phyloP scores from a whole-genome alignment of 1,140 invertebrate species.

The Schlechtendalia chinensis region DNA sequence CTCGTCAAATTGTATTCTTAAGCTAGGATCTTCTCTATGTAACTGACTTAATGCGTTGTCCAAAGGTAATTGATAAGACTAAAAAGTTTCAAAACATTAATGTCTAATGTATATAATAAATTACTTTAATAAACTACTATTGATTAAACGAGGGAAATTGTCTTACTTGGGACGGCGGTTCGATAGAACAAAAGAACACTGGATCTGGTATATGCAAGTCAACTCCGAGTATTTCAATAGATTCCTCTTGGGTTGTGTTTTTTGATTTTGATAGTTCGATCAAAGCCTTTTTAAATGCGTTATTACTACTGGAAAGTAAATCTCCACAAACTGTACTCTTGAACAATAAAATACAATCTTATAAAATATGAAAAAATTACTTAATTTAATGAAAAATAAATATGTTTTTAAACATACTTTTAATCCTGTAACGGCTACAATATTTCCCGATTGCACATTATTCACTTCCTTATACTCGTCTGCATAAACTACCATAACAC shows the following conservation, averaged over 20 bases:
- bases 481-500: slow-evolving; percentile 76
- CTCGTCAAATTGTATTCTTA: slow-evolving; percentile 71
- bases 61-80: slow-evolving; percentile 69
- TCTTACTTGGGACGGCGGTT: slow-evolving; percentile 74
- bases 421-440: slow-evolving; percentile 83
- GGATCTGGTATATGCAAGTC: slow-evolving; percentile 80
- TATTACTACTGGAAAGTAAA: slow-evolving; percentile 68
- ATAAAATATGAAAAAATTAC: not conserved
- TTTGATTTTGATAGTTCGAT: slow-evolving; percentile 59
- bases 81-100: not conserved
- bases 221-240: slow-evolving; percentile 59
- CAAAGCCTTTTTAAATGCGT: slow-evolving; percentile 62
- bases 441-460: slow-evolving; percentile 73
- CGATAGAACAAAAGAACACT: slow-evolving; percentile 96
- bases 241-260: slow-evolving; percentile 53
- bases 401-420: slow-evolving; percentile 62
- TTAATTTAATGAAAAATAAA: slow-evolving; percentile 2
- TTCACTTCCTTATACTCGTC: slow-evolving; percentile 79
- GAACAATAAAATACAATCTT: slow-evolving; percentile 9
- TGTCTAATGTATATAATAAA: too few species aligned
- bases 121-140: not conserved
- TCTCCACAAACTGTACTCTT: slow-evolving; percentile 79
- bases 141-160: not conserved
- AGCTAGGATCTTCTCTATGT: slow-evolving; percentile 89
- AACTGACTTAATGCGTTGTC: slow-evolving; percentile 83